A percentile compares a stretch with the other conserved stretches of the same genome.
Evolutionary conservation across 2,888 invertebrate genomes (phyloP).

Genomic region (Agrotis ipsilon): DNA sequence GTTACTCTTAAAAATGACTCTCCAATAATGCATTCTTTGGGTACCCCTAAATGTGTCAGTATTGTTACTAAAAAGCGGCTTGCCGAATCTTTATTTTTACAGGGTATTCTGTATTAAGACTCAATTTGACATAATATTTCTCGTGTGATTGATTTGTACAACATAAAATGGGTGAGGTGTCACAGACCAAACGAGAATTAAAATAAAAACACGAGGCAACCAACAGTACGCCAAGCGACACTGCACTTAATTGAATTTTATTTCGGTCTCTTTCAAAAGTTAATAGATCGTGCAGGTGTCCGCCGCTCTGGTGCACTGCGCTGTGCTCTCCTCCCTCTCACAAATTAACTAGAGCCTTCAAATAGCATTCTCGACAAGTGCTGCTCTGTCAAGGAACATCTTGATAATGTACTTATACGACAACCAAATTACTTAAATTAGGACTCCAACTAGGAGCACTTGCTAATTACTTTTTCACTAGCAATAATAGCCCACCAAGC

Average conservation of each 20-base stretch:
- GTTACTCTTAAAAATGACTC: slow-evolving; percentile 4
- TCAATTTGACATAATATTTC: background rate
- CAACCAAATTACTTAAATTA: background rate
- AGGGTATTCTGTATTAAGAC: background rate
- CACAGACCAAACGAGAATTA: background rate
- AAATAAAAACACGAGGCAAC: slow-evolving; percentile 25
- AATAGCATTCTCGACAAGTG: background rate
- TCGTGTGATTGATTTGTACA: no score
- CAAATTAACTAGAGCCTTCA: slow-evolving; percentile 1
- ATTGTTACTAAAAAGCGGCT: background rate
- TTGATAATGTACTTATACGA: background rate
- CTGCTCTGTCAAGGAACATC: background rate
- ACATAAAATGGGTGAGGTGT: no score
- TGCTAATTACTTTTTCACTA: background rate
- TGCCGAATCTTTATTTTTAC: background rate
- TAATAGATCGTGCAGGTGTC: slow-evolving; percentile 25
- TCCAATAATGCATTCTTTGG: slow-evolving; percentile 4
- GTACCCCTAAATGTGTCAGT: background rate
- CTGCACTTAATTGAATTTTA: slow-evolving; percentile 38
- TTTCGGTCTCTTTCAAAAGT: slow-evolving; percentile 31
- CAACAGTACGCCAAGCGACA: slow-evolving; percentile 5
- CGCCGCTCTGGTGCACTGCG: background rate
- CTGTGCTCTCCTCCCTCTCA: background rate
- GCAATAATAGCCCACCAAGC: no score
- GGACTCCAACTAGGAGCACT: background rate